phyloP scores from a whole-genome alignment of 2,113 vertebrate species.

The Protomyctophum bolini region DNA sequence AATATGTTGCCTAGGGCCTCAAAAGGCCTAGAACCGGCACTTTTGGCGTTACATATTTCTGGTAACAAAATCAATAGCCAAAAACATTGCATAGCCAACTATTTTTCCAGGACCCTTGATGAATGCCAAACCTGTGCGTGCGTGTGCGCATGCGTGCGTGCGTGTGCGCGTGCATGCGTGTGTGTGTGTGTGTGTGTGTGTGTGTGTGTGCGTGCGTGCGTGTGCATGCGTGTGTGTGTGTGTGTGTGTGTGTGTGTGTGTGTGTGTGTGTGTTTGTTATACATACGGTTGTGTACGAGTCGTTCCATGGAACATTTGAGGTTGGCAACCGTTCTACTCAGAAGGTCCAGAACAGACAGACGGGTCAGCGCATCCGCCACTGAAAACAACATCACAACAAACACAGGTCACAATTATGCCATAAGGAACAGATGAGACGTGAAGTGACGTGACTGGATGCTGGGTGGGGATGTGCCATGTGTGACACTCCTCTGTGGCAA shows the following conservation, averaged over 20 bases:
- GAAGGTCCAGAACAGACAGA: constrained; percentile 41
- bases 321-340: constrained; percentile 10
- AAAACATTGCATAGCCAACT: no score
- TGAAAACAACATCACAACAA: constrained; percentile 14
- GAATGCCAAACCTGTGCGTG: no score
- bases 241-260: not conserved
- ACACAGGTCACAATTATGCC: not conserved
- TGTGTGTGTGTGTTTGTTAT: not conserved
- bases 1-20: no score
- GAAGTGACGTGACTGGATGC: no score
- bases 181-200: not conserved
- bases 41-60: no score
- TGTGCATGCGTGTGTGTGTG: not conserved
- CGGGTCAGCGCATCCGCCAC: constrained; percentile 58
- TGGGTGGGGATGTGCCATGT: no score
- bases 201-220: constrained; percentile 8
- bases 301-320: constrained; percentile 56
- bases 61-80: no score
- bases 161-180: not conserved
- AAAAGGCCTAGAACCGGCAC: no score
- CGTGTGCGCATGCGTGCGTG: not conserved
- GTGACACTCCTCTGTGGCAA: no score
- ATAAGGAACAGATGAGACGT: not conserved
- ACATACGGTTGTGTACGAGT: constrained; percentile 52
- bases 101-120: no score